Conservation (phyloP, 1,140 invertebrate genomes). For the Musca vetustissima region DNA sequence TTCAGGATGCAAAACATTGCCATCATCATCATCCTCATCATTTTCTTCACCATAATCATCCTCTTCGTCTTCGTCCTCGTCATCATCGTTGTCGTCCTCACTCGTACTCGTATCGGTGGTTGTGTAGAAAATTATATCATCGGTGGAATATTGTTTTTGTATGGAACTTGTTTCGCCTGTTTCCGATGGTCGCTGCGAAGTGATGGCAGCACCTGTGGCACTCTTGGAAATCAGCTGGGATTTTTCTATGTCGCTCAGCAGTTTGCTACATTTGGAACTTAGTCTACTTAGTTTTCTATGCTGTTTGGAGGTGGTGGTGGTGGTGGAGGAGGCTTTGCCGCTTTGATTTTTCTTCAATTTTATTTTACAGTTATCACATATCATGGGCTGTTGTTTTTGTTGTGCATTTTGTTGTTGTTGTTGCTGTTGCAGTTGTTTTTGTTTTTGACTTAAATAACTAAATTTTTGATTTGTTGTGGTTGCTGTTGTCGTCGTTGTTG, state of each 20-base stretch:
- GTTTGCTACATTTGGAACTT: slow-evolving; percentile 9
- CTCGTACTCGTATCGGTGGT: slow-evolving; percentile 23
- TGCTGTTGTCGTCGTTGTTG: background rate
- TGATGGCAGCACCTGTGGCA: background rate
- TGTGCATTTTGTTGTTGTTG: background rate
- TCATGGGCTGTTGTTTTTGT: slow-evolving; percentile 43
- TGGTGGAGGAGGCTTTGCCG: slow-evolving; percentile 15
- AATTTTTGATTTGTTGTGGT: too few species aligned
- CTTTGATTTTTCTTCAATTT: slow-evolving; percentile 43
- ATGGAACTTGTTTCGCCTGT: slow-evolving; percentile 9
- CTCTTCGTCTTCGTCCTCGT: slow-evolving; percentile 12
- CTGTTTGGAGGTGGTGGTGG: slow-evolving; percentile 16
- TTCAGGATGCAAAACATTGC: background rate
- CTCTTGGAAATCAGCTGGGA: background rate
- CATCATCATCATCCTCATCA: background rate
- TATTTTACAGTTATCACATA: slow-evolving; percentile 57
- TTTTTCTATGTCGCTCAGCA: slow-evolving; percentile 3
- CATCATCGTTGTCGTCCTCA: slow-evolving; percentile 11
- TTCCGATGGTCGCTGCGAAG: slow-evolving; percentile 28
- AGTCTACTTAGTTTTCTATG: slow-evolving; percentile 23
- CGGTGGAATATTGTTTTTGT: slow-evolving; percentile 41
- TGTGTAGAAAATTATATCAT: slow-evolving; percentile 44
- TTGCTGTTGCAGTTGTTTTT: background rate
- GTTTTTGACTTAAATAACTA: slow-evolving; percentile 5
- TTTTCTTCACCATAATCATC: too few species aligned